Evolutionary conservation across 2,113 vertebrate genomes (phyloP).

Genomic region (Clarias macrocephalus): DNA sequence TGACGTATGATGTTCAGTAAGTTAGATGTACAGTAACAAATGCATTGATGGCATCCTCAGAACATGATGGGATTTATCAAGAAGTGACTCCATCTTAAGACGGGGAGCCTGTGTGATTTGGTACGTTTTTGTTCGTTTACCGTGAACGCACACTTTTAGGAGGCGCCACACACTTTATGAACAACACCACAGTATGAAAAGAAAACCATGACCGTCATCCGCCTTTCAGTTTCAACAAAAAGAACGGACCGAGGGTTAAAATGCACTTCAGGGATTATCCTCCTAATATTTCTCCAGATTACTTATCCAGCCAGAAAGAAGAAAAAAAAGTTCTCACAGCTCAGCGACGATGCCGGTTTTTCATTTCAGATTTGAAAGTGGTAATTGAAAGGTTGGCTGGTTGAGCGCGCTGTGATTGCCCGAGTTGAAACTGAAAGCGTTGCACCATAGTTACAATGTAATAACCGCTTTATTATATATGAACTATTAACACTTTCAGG

Average conservation of each 20-base stretch:
- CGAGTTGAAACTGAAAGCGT: background rate
- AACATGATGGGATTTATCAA: too few relatives aligned
- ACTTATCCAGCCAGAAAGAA: constrained; percentile 58
- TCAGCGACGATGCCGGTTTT: background rate
- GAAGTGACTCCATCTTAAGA: too few relatives aligned
- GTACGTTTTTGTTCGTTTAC: background rate
- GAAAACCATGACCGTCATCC: background rate
- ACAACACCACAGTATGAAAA: background rate
- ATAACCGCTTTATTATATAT: background rate
- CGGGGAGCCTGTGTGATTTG: background rate
- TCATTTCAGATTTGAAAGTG: constrained; percentile 8
- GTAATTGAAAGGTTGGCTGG: background rate
- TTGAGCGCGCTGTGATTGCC: constrained; percentile 4
- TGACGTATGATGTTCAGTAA: too few relatives aligned
- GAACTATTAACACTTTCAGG: background rate
- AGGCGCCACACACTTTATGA: constrained; percentile 5
- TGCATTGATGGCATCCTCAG: too few relatives aligned
- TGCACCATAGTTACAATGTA: background rate
- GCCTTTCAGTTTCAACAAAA: constrained; percentile 57
- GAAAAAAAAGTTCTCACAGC: background rate
- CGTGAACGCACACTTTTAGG: background rate
- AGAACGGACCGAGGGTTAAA: constrained; percentile 46
- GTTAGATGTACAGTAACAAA: too few relatives aligned
- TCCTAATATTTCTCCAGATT: constrained; percentile 69
- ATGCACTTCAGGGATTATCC: constrained; percentile 67